Base-by-base conservation (phyloP, 2,888 invertebrate genomes). In the Chouioia cunea region DNA sequence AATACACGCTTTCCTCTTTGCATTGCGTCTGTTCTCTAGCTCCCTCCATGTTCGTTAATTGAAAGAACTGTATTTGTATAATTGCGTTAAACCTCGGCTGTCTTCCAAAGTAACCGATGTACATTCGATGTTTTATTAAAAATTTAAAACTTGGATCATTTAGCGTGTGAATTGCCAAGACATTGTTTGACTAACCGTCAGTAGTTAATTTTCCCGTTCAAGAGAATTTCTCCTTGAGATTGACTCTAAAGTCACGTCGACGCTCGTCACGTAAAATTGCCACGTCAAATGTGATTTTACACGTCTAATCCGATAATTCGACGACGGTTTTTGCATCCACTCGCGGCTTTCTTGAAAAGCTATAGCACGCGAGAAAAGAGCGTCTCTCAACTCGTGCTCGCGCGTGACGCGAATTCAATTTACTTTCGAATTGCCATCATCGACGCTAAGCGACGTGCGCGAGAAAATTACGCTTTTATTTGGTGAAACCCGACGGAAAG, bases 331-430 rank as follows among this genome's bases (percentile, higher is more conserved):
- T 62, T 57, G 44, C 53, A 66, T 65, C n/a, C 18, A 14, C 27
- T 15, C 18, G 43, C 16, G 43, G 14, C 48, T 59, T 59, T 54
- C 48, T 62, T 64, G 22, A 43, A 27, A 12, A 12, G 6, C n/a
- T n/a, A n/a, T n/a, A n/a, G n/a, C n/a, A n/a, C n/a, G n/a, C 16
- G 47, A 48, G 36, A 36, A 36, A 36, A 36, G 36, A 36, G 48
- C 63, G 36, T 57, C 65, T 48, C 52, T 36, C 36, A 4, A 20
- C 22, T 15, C 36, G 27, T 4, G 53, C 62, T 65, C 50, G 65
- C 57, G 47, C 69, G 60, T 68, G 65, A 72, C 68, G 62, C 43
- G 72, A 69, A 69, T 72, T 69, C 62, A 72, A 69, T 72, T 72
- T 69, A 62, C 72, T 72, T 65, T 65, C 60, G 47, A 68, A 57